Evolutionary conservation across 1,140 invertebrate species (phyloP).

Genomic region (Achatina immaculata): DNA sequence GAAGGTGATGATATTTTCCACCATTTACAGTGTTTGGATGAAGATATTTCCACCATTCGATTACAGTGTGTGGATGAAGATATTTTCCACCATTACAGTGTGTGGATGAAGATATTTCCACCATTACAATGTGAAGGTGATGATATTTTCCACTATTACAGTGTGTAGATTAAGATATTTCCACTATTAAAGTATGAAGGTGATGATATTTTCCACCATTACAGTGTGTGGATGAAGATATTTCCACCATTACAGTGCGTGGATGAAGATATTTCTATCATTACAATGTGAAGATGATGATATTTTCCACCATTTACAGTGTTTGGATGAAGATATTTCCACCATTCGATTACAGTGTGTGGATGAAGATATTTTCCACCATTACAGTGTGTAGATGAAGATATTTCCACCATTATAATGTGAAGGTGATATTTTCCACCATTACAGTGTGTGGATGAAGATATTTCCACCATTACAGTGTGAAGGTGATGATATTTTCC

Average conservation of each 20-base stretch:
- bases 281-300: no score
- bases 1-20: not conserved
- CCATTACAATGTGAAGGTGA: no score
- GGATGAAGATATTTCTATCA: no score
- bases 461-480: not conserved
- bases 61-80: not conserved
- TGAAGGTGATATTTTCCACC: no score
- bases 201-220: no score
- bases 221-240: no score
- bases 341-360: not conserved
- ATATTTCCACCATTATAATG: not conserved
- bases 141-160: no score
- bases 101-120: no score
- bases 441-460: not conserved
- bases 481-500: not conserved
- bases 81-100: not conserved
- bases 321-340: not conserved
- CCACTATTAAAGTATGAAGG: no score
- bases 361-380: not conserved
- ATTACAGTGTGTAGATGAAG: not conserved
- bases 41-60: not conserved
- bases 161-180: no score
- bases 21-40: not conserved
- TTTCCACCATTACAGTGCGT: no score
- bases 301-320: not conserved